Percentiles rank a stretch among this genome's conserved stretches.
These are phyloP conservation scores for Psilopsiagon aymara DNA, from an alignment of 2,113 vertebrate genomes.

Conservation along the genomic window DNA sequence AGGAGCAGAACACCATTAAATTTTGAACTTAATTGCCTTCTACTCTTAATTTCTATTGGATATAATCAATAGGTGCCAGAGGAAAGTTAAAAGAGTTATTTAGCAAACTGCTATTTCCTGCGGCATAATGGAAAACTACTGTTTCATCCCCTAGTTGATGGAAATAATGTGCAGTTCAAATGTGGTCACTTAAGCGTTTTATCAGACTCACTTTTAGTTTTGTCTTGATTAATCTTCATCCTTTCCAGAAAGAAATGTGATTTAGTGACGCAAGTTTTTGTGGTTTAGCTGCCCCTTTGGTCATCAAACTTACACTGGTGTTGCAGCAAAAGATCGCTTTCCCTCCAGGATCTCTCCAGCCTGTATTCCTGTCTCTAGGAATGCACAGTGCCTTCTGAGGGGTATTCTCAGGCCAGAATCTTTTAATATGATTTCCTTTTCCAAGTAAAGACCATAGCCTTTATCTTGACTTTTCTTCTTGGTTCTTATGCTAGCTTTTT, in stretches of 20 bases:
- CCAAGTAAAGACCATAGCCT: background rate
- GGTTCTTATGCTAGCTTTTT: background rate
- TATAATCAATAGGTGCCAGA: slow-evolving; percentile 80
- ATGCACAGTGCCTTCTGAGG: background rate
- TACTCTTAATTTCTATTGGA: slow-evolving; percentile 81
- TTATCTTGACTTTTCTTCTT: background rate
- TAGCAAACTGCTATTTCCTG: slow-evolving; percentile 69
- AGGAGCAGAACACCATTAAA: slow-evolving; percentile 77
- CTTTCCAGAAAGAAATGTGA: background rate
- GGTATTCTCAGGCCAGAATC: background rate
- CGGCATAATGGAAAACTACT: slow-evolving; percentile 64
- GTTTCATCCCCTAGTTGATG: slow-evolving; percentile 65
- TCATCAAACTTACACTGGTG: background rate
- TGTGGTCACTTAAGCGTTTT: slow-evolving; percentile 51
- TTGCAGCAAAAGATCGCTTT: background rate
- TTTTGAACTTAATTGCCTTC: slow-evolving; percentile 85
- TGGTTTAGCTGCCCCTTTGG: background rate
- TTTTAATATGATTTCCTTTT: background rate
- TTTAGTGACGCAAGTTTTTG: background rate
- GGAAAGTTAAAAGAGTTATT: slow-evolving; percentile 79
- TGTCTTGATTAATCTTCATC: slow-evolving; percentile 32
- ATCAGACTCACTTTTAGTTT: slow-evolving; percentile 36
- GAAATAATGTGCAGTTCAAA: slow-evolving; percentile 56
- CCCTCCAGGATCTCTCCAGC: background rate
- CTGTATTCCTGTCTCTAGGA: background rate